Base-by-base conservation (phyloP, 2,797 vertebrate genomes). In the Fistularia tabacaria region DNA sequence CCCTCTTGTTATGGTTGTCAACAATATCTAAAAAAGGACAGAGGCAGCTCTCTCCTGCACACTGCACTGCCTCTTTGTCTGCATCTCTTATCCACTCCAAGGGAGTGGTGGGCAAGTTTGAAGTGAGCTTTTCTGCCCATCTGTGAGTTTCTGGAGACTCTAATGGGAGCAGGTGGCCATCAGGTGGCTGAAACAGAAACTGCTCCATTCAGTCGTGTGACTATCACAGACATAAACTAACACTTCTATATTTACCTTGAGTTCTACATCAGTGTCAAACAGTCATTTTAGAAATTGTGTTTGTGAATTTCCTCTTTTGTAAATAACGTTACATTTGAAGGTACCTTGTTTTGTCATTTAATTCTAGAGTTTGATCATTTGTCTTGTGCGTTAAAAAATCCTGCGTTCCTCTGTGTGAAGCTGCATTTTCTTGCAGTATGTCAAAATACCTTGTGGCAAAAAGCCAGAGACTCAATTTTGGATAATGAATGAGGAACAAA, bases 141-240 rank as follows among this genome's bases (percentile, higher is more conserved):
- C 59, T 69, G 69, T 57, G 69, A 40, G 69, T 74, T 77, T 73
- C 76, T 72, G 73, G 75, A 77, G 76, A 67, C 74, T 82, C 74
- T 73, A 69, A 83, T 69, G 72, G 83, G 82, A 85, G 82, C 90
- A 92, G 89, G 91, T 91, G 90, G 91, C 92, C 91, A 91, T 91
- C 92, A 92, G 91, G 90, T 93, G 90, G 90, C 85, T 86, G 78
- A 87, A 83, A 80, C 71, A 69, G 86, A 90, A 89, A 92, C 72
- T 92, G 80, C 89, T 83, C 44, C 84, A 36, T 69, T 74, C 42
- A 71, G 62, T 43, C 59, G 38, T 48, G 47, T 54, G 48, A 4
- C 46, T 36, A 57, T 48, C 62, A 62, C 57, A 69, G 47, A 38
- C 48, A 39, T 66, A 63, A 62, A 72, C 64, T 36, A 51, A 7